These are phyloP conservation scores for Quadroppia sp. DNA, from an alignment of 2,888 invertebrate species.

Conservation along the genomic window DNA sequence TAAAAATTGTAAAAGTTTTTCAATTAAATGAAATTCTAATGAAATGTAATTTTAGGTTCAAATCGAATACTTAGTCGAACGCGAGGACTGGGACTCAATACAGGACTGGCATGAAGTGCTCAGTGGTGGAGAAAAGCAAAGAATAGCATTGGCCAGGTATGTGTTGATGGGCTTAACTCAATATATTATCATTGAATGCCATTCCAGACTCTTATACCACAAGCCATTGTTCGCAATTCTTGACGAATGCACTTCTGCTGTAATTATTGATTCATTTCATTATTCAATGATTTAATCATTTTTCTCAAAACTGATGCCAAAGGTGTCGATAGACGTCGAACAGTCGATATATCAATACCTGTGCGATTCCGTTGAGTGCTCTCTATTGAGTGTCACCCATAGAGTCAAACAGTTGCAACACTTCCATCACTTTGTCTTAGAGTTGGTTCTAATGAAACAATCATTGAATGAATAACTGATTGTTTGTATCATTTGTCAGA, in stretches of 20 bases:
- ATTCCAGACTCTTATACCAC: conserved; percentile 80
- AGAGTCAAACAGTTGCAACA: conserved; percentile 43
- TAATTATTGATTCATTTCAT: not conserved
- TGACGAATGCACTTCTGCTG: conserved; percentile 98
- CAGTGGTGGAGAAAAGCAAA: conserved; percentile 96
- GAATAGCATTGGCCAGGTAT: conserved; percentile 68
- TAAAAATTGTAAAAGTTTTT: conserved; percentile 58
- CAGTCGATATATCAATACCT: conserved; percentile 95
- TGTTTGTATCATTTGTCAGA: not conserved
- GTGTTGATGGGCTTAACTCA: not conserved
- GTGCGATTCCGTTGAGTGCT: conserved; percentile 58
- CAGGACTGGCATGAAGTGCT: conserved; percentile 99
- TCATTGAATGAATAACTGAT: too few species aligned
- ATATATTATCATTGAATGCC: conserved; percentile 53
- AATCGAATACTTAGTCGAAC: conserved; percentile 71
- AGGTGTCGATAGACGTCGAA: conserved; percentile 90
- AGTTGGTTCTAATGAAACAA: conserved; percentile 31
- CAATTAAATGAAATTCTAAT: not conserved
- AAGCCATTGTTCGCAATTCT: conserved; percentile 96
- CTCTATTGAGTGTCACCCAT: conserved; percentile 44
- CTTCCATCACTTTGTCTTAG: conserved; percentile 43
- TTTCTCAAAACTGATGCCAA: not conserved
- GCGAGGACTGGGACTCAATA: conserved; percentile 86
- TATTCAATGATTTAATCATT: too few species aligned
- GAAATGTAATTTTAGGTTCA: conserved; percentile 62